Conservation (phyloP, 2,113 vertebrate genomes). For the Anser brachyrhynchus region DNA sequence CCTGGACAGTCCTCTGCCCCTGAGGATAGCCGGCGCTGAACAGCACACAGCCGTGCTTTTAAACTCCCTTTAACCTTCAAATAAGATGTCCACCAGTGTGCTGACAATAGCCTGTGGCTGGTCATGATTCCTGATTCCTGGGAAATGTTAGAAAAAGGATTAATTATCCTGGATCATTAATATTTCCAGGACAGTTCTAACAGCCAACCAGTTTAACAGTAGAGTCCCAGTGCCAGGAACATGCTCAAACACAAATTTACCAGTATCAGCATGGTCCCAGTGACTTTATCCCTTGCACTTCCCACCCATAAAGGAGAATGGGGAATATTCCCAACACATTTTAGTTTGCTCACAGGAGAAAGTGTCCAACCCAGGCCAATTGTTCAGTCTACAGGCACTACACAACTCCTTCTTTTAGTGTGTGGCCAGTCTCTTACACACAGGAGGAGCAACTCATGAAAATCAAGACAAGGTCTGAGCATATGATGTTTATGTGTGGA, state of each 20-base stretch:
- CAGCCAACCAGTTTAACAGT: not conserved
- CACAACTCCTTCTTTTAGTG: not conserved
- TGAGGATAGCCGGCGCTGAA: not conserved
- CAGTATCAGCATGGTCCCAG: not conserved
- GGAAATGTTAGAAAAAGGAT: not conserved
- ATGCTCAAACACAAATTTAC: not conserved
- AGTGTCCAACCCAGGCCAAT: no score
- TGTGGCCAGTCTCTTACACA: not conserved
- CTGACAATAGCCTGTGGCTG: not conserved
- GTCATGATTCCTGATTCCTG: not conserved
- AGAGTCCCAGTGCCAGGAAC: not conserved
- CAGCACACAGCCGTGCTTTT: rapidly evolving
- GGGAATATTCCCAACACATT: not conserved
- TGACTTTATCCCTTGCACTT: not conserved
- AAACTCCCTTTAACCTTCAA: not conserved
- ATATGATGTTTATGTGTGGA: no score
- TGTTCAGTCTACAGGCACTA: not conserved
- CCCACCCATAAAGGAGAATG: not conserved
- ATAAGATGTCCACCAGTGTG: not conserved
- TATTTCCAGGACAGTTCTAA: not conserved
- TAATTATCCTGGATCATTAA: not conserved
- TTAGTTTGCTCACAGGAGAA: not conserved
- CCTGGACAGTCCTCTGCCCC: not conserved
- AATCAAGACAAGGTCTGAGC: not conserved
- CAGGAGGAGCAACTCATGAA: not conserved